Base-by-base conservation (phyloP, 2,888 invertebrate genomes). In the Scotopteryx bipunctaria region DNA sequence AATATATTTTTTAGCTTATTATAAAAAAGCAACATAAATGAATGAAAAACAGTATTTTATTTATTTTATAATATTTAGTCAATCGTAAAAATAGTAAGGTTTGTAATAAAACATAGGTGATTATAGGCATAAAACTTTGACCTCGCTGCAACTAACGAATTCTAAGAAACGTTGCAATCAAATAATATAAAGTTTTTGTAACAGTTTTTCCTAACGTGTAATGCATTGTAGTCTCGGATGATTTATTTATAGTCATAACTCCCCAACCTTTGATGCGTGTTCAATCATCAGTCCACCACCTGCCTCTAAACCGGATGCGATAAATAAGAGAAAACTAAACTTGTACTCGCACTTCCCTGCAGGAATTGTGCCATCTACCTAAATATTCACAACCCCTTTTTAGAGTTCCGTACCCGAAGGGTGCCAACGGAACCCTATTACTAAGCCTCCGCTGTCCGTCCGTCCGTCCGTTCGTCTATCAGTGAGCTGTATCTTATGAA, bases 241-340 rank as follows among this genome's bases (percentile, higher is more conserved):
- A 53, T 53, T 53, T 43, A 53, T 47, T 53, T 33, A 43, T 43
- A 43, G 16, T 47, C 16, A 38, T 47, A 43, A 43, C 42, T 47
- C 36, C 49, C 44, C 29, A 19, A 41, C 38, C 33, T 54, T 29
- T 53, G 41, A 43, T 35, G 44, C 52, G 41, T 45, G 23, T 57
- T 52, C 47, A 47, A 44, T 37, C 55, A 53, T 59, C 56, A 57
- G 57, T 68, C 59, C 71, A 68, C 69, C 89, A 89, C 87, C 89
- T 90, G 89, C 83, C 76, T 67, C 63, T 43, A 75, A 88, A 86
- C 86, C 83, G 85, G 87, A 84, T 80, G 73, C 77, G 64, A 86
- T 87, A 86, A 86, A 86, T 86, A 83, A 71, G 69, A 73, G 73
- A 77, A 81, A 81, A 81, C 81, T 77, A 76, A 75, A 76, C 78